A percentile compares a stretch with the other conserved stretches of the same genome.
These are phyloP conservation scores for Zaprionus ghesquierei DNA, from an alignment of 1,140 invertebrate species.

Conservation along the genomic window DNA sequence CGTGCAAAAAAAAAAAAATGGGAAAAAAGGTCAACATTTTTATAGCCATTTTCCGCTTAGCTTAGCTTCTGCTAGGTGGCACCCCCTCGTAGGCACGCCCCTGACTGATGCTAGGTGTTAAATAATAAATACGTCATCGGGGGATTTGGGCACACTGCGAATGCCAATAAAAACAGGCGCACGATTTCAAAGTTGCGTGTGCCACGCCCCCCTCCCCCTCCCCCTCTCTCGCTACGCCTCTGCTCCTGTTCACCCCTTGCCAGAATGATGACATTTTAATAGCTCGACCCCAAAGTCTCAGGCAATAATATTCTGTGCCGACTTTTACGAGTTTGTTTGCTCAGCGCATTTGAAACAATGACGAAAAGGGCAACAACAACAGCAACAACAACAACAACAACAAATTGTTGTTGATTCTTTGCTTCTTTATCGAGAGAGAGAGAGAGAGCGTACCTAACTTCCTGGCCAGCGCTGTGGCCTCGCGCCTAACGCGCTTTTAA, in stretches of 20 bases:
- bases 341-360: conserved; percentile 64
- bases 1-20: conserved; percentile 38
- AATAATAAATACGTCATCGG: conserved; percentile 71
- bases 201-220: not conserved
- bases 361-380: conserved; percentile 44
- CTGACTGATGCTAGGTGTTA: conserved; percentile 59
- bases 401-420: conserved; percentile 17
- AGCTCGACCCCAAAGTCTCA: conserved; percentile 49
- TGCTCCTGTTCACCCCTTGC: not conserved
- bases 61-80: conserved; percentile 5
- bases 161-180: conserved; percentile 62
- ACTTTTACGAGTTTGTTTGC: conserved; percentile 60
- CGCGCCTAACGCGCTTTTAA: conserved; percentile 43
- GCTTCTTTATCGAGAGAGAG: not conserved
- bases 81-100: not conserved
- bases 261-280: conserved; percentile 73
- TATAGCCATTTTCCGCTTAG: conserved; percentile 68
- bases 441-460: not conserved
- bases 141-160: conserved; percentile 25
- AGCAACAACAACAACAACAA: conserved; percentile 40
- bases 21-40: conserved; percentile 65
- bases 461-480: conserved; percentile 9
- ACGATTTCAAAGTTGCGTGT: conserved; percentile 52
- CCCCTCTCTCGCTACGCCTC: conserved; percentile 24
- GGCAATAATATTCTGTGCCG: conserved; percentile 68